Base-by-base conservation (phyloP, 2,888 invertebrate species). In the Toxonevra muliebris region DNA sequence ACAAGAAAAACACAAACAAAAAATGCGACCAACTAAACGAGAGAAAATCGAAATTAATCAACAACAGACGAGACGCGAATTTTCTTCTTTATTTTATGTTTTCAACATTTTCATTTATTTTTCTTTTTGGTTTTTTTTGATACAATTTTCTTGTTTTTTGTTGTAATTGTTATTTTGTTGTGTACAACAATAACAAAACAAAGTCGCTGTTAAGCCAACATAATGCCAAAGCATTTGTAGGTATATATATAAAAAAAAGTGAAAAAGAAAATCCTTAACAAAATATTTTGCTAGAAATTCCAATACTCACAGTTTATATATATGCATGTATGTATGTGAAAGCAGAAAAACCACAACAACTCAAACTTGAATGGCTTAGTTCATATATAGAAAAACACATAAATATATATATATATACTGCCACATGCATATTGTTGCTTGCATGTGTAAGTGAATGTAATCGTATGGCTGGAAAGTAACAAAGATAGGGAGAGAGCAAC, bases 181-280 rank as follows among this genome's bases (percentile, higher is more conserved):
- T 70, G 69, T 71, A 62, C 68, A 65, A 52, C 61, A 70, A 66
- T 58, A 42, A 63, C 64, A 45, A 60, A 60, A 72, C 69, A 69
- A 71, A 71, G 66, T 71, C 66, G 65, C 69, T 78, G 78, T 76
- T 80, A 80, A 80, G 80, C 79, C 78, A 80, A 75, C 79, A 76
- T 80, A 80, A 80, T 78, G 76, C 77, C 78, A 53, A 57, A 78
- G 76, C 79, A 74, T 76, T 77, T 78, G 76, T 73, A 74, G n/a
- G n/a, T 76, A 75, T 69, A 50, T 70, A 60, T 15, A 42, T 17
- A 7, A 30, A 30, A 4, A 74, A 77, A 76, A 77, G 79, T 80
- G 80, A 76, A 80, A 80, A 79, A 79, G 77, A 30, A 30, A 30
- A 77, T 74, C 63, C 74, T 72, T 68, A 71, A 68, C 71, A 71